Percentiles rank a stretch among this genome's conserved stretches.
Conservation (phyloP, 2,797 vertebrate genomes). For the Oceanodroma leucorhoa region DNA sequence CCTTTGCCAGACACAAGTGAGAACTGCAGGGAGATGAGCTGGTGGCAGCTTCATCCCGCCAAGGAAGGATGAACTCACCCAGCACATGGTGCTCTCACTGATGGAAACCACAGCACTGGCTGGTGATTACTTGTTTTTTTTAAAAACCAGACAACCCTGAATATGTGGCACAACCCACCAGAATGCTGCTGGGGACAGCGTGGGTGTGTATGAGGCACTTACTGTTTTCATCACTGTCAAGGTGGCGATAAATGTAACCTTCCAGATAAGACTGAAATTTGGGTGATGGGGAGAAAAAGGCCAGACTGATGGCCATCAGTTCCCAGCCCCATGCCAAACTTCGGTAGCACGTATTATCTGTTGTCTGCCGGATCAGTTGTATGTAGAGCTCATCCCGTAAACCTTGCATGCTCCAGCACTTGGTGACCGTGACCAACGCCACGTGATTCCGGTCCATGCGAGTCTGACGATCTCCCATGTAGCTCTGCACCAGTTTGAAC, state of each 20-base stretch:
- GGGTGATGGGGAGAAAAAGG: constrained; percentile 91
- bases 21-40: neutral
- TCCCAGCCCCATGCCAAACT: constrained; percentile 90
- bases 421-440: constrained; percentile 84
- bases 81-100: neutral
- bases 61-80: neutral
- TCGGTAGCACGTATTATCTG: constrained; percentile 81
- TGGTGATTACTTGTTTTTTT: neutral
- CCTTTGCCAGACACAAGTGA: neutral
- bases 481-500: constrained; percentile 91
- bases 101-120: neutral
- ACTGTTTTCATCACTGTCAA: constrained; percentile 88
- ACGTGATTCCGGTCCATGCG: constrained; percentile 85
- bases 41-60: neutral
- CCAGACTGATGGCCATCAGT: constrained; percentile 90
- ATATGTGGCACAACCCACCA: neutral
- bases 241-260: constrained; percentile 92
- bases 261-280: constrained; percentile 92
- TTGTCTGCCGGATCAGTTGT: constrained; percentile 90
- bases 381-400: constrained; percentile 90
- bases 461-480: constrained; percentile 90
- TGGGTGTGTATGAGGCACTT: constrained; percentile 70
- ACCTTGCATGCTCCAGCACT: constrained; percentile 90
- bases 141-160: neutral
- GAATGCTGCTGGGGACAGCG: neutral